These are phyloP conservation scores for Pelodytes ibericus DNA, from an alignment of 2,797 vertebrate genomes.

Conservation along the genomic window DNA sequence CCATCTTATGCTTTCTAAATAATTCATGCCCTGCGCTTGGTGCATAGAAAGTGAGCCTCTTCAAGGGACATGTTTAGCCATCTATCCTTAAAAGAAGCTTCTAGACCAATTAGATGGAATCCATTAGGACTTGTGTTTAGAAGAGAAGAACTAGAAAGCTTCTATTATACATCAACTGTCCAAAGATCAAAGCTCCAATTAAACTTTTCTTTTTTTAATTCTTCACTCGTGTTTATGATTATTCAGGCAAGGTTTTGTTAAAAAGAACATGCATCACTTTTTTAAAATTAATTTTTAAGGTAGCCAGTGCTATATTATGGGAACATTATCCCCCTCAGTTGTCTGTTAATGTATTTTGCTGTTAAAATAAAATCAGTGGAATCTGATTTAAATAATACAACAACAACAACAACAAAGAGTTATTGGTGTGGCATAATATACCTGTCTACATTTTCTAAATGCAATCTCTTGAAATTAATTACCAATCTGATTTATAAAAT, in stretches of 20 bases:
- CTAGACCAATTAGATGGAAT: constrained; percentile 49
- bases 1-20: constrained; percentile 44
- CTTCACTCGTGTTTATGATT: constrained; percentile 30
- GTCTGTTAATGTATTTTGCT: no score
- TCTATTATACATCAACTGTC: constrained; percentile 40
- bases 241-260: constrained; percentile 4
- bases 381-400: no score
- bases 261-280: constrained; percentile 5
- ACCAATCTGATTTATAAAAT: no score
- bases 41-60: constrained; percentile 51
- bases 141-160: constrained; percentile 32
- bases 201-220: constrained; percentile 39
- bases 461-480: no score
- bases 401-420: no score
- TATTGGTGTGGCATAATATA: no score
- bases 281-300: not conserved
- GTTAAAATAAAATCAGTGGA: no score
- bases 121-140: constrained; percentile 48
- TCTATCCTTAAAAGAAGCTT: constrained; percentile 49
- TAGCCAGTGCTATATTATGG: constrained; percentile 9
- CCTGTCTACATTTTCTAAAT: no score
- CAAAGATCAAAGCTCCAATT: constrained; percentile 44
- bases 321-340: no score
- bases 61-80: constrained; percentile 42
- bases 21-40: constrained; percentile 49